Evolutionary conservation across 2,888 invertebrate genomes (phyloP), one percentile per base, ranked within the genome.

Genomic region (Leptopilina myrica): DNA sequence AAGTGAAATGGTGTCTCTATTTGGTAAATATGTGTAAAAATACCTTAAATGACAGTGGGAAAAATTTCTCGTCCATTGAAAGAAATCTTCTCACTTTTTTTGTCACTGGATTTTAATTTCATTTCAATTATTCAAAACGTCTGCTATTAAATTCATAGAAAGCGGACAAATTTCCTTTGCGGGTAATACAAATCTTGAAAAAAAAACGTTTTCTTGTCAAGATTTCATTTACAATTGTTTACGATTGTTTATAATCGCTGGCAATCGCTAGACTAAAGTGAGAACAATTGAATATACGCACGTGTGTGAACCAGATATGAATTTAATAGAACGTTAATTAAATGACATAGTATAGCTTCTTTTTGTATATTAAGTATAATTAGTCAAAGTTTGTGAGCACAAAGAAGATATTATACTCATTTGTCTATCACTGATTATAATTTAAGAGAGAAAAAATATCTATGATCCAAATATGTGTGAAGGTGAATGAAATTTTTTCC

Each of bases 51-150:
- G 43, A 8, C 8, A 14, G 33, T 73, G 73, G 33, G 73, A 73
- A 73, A 73, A 56, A 56, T 73, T 73, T 56, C 73, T 73, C 53
- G n/a, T 69, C n/a, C 7, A 69, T 53, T 69, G 26, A 69, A 69
- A 53, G 20, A 26, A 12, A 69, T 56, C 49, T 69, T 69, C 69
- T 69, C 73, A 56, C 33, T 43, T 43, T 7, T 73, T 73, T 73
- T 73, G 56, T 9, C 33, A 15, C 33, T 4, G n/a, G 69, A 26
- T 26, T 53, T 3, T 69, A n/a, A 15, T 46, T 59, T 5, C n/a
- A 15, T 69, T 20, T 6, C 49, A 26, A 26, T 69, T 69, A 49
- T 43, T 56, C 33, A 33, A 73, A 33, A 14, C 20, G 40, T 73
- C 8, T 56, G 11, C 33, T 4, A 33, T 33, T 33, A 73, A 40